A percentile compares a stretch with the other conserved stretches of the same genome.
Conservation (phyloP, 2,888 invertebrate genomes). For the Papilio gigon region DNA sequence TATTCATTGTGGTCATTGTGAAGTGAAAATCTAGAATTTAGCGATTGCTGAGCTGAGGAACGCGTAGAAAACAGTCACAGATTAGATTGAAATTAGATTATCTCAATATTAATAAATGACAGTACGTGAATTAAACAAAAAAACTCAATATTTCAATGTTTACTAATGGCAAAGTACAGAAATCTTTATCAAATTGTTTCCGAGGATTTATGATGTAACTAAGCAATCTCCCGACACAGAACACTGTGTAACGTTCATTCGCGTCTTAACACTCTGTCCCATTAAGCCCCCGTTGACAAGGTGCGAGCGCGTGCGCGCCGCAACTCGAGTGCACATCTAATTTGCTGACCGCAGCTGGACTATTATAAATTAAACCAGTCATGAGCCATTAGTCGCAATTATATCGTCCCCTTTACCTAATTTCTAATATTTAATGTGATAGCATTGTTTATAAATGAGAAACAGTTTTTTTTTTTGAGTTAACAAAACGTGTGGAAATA, state of each 20-base stretch:
- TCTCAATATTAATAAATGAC: no score
- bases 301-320: constrained; percentile 7
- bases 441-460: constrained; percentile 24
- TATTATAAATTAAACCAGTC: constrained; percentile 30
- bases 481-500: no score
- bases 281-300: constrained; percentile 26
- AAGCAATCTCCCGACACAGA: background rate
- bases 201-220: background rate
- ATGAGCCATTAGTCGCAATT: constrained; percentile 33
- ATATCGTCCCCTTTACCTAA: constrained; percentile 36
- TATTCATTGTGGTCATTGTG: no score
- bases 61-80: no score
- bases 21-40: no score
- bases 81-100: no score
- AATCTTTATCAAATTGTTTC: background rate
- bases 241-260: constrained; percentile 7
- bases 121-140: background rate
- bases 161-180: background rate
- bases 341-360: constrained; percentile 30
- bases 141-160: background rate
- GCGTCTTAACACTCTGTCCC: constrained; percentile 14
- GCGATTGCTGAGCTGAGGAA: no score
- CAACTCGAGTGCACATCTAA: constrained; percentile 6
- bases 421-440: constrained; percentile 3
- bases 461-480: no score